Base-by-base conservation (phyloP, 2,113 vertebrate species). In the Pavo muticus region DNA sequence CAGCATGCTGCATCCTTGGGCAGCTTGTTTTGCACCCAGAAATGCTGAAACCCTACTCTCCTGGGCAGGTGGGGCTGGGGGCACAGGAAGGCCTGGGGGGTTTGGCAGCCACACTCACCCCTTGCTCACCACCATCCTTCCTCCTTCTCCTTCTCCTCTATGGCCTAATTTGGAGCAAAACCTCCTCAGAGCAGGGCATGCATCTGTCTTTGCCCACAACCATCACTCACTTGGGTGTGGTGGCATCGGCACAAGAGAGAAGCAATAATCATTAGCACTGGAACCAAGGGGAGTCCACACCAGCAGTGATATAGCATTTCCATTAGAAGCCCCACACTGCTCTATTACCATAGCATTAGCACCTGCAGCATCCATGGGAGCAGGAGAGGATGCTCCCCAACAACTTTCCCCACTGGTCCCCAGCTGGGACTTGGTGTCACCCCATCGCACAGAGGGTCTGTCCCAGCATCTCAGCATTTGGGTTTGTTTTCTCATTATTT, bases 261-360 rank as follows among this genome's bases (percentile, higher is more conserved):
- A 91, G 77, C 81, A 93, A 89, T 84, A 91, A 93, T 85, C 68
- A 76, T 84, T 82, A 95, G 78, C 5, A 9, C 67, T 3, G 13
- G 84, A 82, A 47, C 61, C 2, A 35, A 44, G 30, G 87, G 87
- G 84, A 85, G 71, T 65, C 70, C 0, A 3, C 12, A 57, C 78
- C 93, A 87, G 93, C 94, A 90, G 89, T 87, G 92, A 92, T 84
- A 77, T 89, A 85, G 88, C 63, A 72, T 87, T 94, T 87, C 96
- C 91, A 94, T 94, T 93, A 91, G 91, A 72, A 93, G 32, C 74
- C 87, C 63, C 74, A 73, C 14, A 30, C 78, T 0, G 10, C 68
- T 91, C 84, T 54, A 76, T 93, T 95, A 84, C 74, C 30, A 39
- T 0, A 1, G 91, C 78, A 60, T 73, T 42, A 93, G 77, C 78